Evolutionary conservation across 2,797 vertebrate genomes (phyloP).

Genomic region (Amphiprion clarkii): DNA sequence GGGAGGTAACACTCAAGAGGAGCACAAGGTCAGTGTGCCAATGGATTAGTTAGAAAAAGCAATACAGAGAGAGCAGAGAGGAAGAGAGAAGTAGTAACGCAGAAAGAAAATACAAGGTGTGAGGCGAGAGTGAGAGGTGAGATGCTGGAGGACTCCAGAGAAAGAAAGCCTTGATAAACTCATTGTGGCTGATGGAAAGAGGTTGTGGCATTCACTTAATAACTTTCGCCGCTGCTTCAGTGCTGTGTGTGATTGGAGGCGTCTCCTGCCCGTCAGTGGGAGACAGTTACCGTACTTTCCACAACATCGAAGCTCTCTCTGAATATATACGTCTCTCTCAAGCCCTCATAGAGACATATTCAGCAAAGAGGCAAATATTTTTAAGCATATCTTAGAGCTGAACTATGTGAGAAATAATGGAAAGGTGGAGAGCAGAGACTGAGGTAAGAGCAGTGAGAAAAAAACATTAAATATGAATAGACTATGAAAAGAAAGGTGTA

Average conservation of each 20-base stretch:
- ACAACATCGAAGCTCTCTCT: slow-evolving; percentile 33
- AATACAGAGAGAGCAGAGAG: background rate
- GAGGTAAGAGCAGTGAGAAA: slow-evolving; percentile 18
- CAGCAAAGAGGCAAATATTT: slow-evolving; percentile 30
- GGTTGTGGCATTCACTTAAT: slow-evolving; percentile 78
- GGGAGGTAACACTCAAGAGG: slow-evolving; percentile 43
- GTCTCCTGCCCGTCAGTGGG: slow-evolving; percentile 71
- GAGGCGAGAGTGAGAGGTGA: slow-evolving; percentile 19
- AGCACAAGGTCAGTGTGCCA: slow-evolving; percentile 58
- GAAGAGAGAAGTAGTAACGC: background rate
- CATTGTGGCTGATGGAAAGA: slow-evolving; percentile 79
- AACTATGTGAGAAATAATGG: slow-evolving; percentile 30
- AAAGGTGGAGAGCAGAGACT: slow-evolving; percentile 14
- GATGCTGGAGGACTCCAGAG: slow-evolving; percentile 30
- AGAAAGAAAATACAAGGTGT: slow-evolving; percentile 26
- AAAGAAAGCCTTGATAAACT: slow-evolving; percentile 65
- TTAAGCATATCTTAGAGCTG: slow-evolving; percentile 5
- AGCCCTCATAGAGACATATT: slow-evolving; percentile 26
- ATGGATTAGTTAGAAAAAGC: slow-evolving; percentile 40
- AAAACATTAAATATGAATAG: slow-evolving; percentile 20
- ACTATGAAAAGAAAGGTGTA: slow-evolving; percentile 19
- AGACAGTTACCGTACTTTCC: slow-evolving; percentile 54
- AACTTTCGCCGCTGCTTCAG: slow-evolving; percentile 64
- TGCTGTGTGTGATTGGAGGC: slow-evolving; percentile 64
- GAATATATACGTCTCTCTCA: background rate